Base-by-base conservation (phyloP, 1,140 invertebrate genomes). In the Pseudomyrmex dendroicus region DNA sequence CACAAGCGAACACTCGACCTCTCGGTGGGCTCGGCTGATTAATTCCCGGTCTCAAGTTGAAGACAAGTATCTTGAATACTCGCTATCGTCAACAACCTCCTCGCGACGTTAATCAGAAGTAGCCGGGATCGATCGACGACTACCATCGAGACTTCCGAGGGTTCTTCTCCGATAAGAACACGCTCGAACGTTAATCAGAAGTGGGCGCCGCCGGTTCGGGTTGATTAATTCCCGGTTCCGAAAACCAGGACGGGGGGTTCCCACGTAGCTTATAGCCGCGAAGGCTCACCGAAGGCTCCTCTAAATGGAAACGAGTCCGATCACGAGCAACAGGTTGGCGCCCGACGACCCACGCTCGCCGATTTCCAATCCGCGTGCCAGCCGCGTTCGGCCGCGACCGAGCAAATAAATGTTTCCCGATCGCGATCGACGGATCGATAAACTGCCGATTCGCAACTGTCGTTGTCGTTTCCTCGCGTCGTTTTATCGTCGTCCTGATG, bases 241-340 rank as follows among this genome's bases (percentile, higher is more conserved):
- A 59, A 87, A 12, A 84, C 86, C 73, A 17, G 20, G 48, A 74
- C 61, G 61, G 74, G 61, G 63, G 66, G 35, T 35, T 84, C 82
- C 50, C 84, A 78, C 76, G 76, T 35, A 35, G 35, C 35, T 35
- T 78, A 64, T 20, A 63, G 70, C 68, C 73, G 57, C 35, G 25
- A 20, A 20, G 20, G 20, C 20, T 20, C 20, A 20, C 20, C 20
- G 12, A 82, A 48, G 50, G 66, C 70, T 82, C 85, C 89, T 91
- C 89, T 89, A 91, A 91, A 91, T 90, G 90, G 85, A 88, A 91
- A 90, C 89, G 84, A 86, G 88, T 87, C 87, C 84, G 89, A 89
- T 89, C 90, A 93, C 91, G 91, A 92, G 94, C 94, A 94, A 94
- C 94, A 94, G 94, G 93, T 94, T 94, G 93, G 94, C 93, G 93